These are phyloP conservation scores for Acrossocheilus wenchowensis DNA, from an alignment of 2,797 vertebrate species.

Conservation along the genomic window DNA sequence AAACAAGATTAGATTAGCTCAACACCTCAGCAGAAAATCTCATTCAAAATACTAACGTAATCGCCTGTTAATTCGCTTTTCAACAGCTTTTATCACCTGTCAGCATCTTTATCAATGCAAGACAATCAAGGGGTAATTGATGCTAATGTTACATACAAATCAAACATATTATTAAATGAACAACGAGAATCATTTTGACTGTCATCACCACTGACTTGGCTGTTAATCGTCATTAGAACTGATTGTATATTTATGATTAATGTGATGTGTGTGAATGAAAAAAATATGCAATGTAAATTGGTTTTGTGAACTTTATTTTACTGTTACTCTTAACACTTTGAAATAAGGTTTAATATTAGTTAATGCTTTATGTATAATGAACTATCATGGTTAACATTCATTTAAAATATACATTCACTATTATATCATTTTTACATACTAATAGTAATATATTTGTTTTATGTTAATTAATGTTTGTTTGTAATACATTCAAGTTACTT, in stretches of 20 bases:
- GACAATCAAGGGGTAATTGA: constrained; percentile 35
- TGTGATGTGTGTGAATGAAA: neutral
- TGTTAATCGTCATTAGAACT: neutral
- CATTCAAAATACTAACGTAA: constrained; percentile 41
- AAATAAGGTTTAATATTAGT: neutral
- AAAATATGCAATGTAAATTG: neutral
- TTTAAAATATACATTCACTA: neutral
- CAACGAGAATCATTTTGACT: neutral
- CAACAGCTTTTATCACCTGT: constrained; percentile 32
- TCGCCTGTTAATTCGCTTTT: constrained; percentile 27
- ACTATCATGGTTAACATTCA: neutral
- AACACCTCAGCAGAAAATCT: constrained; percentile 37
- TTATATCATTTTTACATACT: neutral
- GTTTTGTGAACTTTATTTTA: neutral
- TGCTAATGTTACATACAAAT: constrained; percentile 18
- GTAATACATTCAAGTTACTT: neutral
- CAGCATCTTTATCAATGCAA: constrained; percentile 35
- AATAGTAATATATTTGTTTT: neutral
- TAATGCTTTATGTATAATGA: neutral
- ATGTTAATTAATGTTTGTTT: neutral
- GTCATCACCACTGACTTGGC: neutral
- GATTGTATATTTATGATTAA: neutral
- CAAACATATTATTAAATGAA: neutral
- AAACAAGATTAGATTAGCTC: constrained; percentile 56
- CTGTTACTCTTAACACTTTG: neutral